Evolutionary conservation across 2,797 vertebrate genomes (phyloP), one percentile per base, ranked within the genome.

Genomic region (Amazona ochrocephala): DNA sequence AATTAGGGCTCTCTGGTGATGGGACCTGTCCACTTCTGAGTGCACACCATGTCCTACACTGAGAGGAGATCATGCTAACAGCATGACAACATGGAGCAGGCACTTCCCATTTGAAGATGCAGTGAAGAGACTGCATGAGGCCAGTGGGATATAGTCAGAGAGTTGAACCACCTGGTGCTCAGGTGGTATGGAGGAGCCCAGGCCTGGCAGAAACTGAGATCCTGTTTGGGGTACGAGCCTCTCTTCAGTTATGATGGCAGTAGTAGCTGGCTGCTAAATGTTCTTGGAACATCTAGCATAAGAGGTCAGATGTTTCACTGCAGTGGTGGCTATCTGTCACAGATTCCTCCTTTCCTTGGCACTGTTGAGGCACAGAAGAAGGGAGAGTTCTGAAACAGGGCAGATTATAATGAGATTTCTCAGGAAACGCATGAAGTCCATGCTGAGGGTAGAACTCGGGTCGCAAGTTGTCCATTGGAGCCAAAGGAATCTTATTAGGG

Each of bases 51-150:
- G 18, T 58, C 30, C 30, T 9, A 20, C 23, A 66, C 26, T 1
- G 10, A 53, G 17, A 72, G 41, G 30, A 68, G n/a, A 32, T 30
- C 0, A 3, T 26, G 22, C 32, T 89, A 34, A 41, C 48, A 58
- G 17, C 44, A 30, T 2, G 37, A 16, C n/a, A 67, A 50, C 0
- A 0, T 58, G 42, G 20, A 81, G 6, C 7, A 75, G 48, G 41
- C 53, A 32, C 27, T 56, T 93, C n/a, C 32, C 7, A 29, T 73
- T 53, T 60, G 74, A 83, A 60, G 45, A 37, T 11, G 70, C 6
- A 34, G 5, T 27, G 32, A 48, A 54, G 42, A 73, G 16, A 14
- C 14, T 60, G 70, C 54, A 21, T 41, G 47, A 44, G 15, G 30
- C 47, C 41, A n/a, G 24, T 34, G 51, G 24, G 26, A 51, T 41